Evolutionary conservation across 2,797 vertebrate species (phyloP), one percentile per base, ranked within the genome.

Genomic region (Cynodonichthys magdalenae): DNA sequence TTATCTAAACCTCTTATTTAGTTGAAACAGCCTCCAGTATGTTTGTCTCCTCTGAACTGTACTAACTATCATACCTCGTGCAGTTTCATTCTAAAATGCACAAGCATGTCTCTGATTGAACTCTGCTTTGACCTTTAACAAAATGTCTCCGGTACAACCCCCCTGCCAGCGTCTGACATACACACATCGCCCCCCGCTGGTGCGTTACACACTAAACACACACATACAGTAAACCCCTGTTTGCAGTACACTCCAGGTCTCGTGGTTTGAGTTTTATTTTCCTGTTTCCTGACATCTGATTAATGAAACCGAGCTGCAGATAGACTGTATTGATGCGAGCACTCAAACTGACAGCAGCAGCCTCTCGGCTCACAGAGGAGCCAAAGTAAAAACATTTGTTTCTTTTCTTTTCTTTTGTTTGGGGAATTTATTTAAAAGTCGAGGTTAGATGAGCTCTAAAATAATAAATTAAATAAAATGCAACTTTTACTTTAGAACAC

Each of bases 41-140:
- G n/a, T 27, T 67, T 61, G 65, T 45, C 54, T 68, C 34, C 15
- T 45, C 36, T 54, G 19, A 64, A 71, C 59, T 51, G 53, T 77
- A 68, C 63, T 63, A 68, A 72, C 67, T 55, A 59, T 57, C 8
- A n/a, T 59, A 71, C 58, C 51, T 73, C 71, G 59, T 53, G 47
- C 72, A 53, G 79, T 75, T 75, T 76, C 67, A 53, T 64, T 72
- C 64, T 77, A 73, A 79, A 76, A 84, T 62, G 49, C 31, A 55
- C 66, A 70, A 50, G 59, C 74, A 52, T 59, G 57, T 71, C 66
- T 85, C 59, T 69, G 63, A 68, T 71, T 77, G 54, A 83, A 88
- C 81, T 84, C 71, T 51, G 28, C 62, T 19, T 45, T 89, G 85
- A 90, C 87, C 87, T 92, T 90, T 89, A 74, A 63, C 66, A 67